Conservation (phyloP, 2,113 vertebrate genomes). For the Spheniscus mendiculus region DNA sequence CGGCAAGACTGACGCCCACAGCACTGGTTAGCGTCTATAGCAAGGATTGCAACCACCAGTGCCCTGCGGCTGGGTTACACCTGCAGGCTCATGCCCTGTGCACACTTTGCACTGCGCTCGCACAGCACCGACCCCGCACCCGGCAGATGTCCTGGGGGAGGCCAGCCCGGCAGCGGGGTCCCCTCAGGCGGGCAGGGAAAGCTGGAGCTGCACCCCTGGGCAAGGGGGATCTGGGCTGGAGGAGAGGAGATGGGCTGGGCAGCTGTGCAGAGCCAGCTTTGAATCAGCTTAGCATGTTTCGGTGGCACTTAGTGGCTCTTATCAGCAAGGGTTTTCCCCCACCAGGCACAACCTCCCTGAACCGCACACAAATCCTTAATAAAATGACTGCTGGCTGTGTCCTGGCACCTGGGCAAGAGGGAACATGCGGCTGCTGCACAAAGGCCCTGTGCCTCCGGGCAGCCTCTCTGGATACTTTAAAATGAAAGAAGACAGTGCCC, state of each 20-base stretch:
- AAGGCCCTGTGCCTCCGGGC: background rate
- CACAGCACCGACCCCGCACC: background rate
- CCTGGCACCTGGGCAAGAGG: background rate
- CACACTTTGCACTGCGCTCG: background rate
- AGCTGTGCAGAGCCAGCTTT: background rate
- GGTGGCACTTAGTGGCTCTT: background rate
- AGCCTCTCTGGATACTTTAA: background rate
- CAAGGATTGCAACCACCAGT: background rate
- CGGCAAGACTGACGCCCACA: background rate
- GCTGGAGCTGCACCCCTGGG: background rate
- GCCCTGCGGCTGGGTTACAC: accelerated
- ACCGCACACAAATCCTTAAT: background rate
- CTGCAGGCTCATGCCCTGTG: accelerated
- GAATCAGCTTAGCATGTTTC: background rate
- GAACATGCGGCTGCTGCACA: background rate
- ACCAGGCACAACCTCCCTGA: background rate
- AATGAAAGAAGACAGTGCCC: background rate
- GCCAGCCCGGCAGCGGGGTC: background rate
- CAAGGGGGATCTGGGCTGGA: background rate
- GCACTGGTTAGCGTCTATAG: accelerated
- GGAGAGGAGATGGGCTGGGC: background rate
- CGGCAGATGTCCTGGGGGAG: accelerated
- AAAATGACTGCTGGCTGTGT: background rate
- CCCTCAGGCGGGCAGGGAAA: background rate
- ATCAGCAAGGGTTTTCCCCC: background rate